Conservation (phyloP, 1,140 invertebrate species). For the Agrypnia vestita region DNA sequence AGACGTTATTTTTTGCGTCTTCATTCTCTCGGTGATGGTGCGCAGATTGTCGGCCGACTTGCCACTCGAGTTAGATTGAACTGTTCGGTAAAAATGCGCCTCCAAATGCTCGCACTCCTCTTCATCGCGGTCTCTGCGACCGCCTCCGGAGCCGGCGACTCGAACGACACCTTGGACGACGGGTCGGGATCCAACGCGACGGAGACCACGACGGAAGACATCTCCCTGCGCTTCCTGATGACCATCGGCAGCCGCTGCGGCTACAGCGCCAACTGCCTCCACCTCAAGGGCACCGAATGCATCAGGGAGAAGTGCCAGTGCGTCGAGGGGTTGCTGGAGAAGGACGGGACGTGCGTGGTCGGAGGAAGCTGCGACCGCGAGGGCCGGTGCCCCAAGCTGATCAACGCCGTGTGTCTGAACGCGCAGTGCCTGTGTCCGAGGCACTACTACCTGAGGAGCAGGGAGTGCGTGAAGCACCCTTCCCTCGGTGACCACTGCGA, state of each 20-base stretch:
- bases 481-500: neutral
- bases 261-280: neutral
- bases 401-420: conserved; percentile 2
- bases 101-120: neutral
- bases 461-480: neutral
- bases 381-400: neutral
- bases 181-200: neutral
- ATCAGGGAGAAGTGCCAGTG: neutral
- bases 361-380: neutral
- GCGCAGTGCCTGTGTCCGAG: neutral
- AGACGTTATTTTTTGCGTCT: neutral
- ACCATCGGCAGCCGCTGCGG: neutral
- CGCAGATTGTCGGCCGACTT: neutral
- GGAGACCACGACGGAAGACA: neutral
- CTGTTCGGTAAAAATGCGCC: neutral
- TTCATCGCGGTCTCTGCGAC: neutral
- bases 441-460: neutral
- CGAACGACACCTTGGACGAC: neutral
- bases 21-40: neutral
- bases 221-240: neutral
- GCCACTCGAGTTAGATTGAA: neutral
- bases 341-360: neutral
- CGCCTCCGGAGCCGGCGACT: neutral
- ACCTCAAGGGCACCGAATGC: neutral
- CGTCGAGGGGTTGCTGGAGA: neutral